phyloP scores from a whole-genome alignment of 92 coral and sea anemone species.

The Phenganax stokvisi region DNA sequence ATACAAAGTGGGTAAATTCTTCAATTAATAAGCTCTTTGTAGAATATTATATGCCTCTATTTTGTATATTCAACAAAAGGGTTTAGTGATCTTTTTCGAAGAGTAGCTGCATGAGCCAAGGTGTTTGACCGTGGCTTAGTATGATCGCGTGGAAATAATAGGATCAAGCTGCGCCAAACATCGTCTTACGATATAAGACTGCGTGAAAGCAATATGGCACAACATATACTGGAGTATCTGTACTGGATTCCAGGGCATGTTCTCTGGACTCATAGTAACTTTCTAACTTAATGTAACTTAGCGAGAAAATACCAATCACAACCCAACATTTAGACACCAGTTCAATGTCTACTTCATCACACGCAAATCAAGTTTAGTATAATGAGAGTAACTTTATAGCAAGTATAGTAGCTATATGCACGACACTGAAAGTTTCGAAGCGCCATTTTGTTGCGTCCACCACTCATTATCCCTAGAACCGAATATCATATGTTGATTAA shows the following conservation, averaged over 20 bases:
- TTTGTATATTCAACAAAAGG: background rate
- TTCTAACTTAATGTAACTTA: too few relatives aligned
- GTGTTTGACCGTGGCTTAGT: constrained; percentile 7
- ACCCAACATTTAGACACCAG: too few relatives aligned
- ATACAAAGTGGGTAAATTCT: background rate
- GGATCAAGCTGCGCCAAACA: background rate
- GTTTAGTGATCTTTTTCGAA: background rate
- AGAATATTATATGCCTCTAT: background rate
- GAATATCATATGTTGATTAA: too few relatives aligned
- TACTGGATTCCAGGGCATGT: background rate
- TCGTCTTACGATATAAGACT: background rate
- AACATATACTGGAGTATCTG: background rate
- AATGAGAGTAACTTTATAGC: too few relatives aligned
- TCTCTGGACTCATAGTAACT: background rate
- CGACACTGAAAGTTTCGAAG: too few relatives aligned
- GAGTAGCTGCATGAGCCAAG: constrained; percentile 7
- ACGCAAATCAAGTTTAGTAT: too few relatives aligned
- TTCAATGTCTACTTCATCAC: too few relatives aligned
- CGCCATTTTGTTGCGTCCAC: too few relatives aligned
- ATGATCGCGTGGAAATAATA: constrained; percentile 5
- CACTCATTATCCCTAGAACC: too few relatives aligned
- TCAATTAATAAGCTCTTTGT: constrained; percentile 1
- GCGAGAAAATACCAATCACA: too few relatives aligned
- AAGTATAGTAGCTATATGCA: too few relatives aligned
- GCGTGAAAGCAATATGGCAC: background rate